A percentile compares a stretch with the other conserved stretches of the same genome.
phyloP scores from a whole-genome alignment of 2,113 vertebrate species.

The Potamarius usumacintae region DNA sequence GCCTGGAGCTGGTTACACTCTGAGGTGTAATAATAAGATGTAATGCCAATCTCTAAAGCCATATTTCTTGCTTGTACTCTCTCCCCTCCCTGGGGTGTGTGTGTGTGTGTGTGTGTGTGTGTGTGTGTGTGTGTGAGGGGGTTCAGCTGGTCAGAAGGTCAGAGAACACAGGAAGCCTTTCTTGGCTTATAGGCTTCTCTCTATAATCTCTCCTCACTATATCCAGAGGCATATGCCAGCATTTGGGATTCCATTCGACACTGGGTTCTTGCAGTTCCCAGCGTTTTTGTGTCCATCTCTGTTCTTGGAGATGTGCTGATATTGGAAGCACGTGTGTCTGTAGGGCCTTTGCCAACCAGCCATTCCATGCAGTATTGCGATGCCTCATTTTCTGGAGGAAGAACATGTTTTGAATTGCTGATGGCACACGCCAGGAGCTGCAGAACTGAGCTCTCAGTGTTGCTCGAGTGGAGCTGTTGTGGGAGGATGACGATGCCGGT shows the following conservation, averaged over 20 bases:
- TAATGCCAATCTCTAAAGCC: conserved; percentile 13
- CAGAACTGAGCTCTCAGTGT: conserved; percentile 46
- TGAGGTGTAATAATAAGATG: not conserved
- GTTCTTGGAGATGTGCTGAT: not conserved
- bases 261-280: not conserved
- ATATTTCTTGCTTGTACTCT: not conserved
- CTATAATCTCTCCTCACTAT: not conserved
- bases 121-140: conserved; percentile 46
- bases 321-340: conserved; percentile 24
- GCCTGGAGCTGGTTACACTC: not conserved
- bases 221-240: not conserved
- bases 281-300: not conserved
- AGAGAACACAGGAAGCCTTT: conserved; percentile 48
- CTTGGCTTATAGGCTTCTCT: not conserved
- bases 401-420: conserved; percentile 55
- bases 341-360: conserved; percentile 39
- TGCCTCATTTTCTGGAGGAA: conserved; percentile 45
- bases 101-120: conserved; percentile 26
- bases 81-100: not conserved
- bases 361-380: conserved; percentile 52
- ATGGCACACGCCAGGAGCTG: conserved; percentile 48
- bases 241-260: not conserved
- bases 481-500: conserved; percentile 46
- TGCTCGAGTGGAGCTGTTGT: conserved; percentile 48
- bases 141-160: conserved; percentile 69